Conservation (phyloP, 2,888 invertebrate genomes). For the Orthonychiurus folsomi region DNA sequence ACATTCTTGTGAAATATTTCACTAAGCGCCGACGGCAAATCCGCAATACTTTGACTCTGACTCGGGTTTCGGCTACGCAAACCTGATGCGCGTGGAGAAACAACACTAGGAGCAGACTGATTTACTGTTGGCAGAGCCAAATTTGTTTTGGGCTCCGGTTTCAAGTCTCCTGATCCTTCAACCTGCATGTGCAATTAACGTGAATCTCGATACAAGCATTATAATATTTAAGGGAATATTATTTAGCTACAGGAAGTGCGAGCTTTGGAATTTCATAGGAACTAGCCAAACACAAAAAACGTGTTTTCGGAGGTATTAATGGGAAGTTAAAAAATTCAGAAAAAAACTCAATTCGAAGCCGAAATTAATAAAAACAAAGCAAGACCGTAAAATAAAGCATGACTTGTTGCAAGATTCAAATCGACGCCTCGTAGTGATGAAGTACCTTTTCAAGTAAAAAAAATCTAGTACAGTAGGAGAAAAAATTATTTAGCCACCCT, state of each 20-base stretch:
- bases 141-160: background rate
- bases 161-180: background rate
- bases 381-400: too few relatives aligned
- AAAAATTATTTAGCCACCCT: too few relatives aligned
- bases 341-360: too few relatives aligned
- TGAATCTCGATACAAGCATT: background rate
- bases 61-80: background rate
- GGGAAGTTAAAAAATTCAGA: too few relatives aligned
- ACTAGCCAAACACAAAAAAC: background rate
- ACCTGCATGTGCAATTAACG: background rate
- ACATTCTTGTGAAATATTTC: background rate
- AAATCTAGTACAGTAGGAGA: too few relatives aligned
- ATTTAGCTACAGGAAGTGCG: background rate
- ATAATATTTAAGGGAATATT: background rate
- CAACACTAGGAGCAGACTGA: background rate
- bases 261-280: background rate
- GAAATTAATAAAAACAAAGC: too few relatives aligned
- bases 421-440: too few relatives aligned
- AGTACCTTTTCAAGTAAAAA: too few relatives aligned
- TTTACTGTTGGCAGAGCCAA: background rate
- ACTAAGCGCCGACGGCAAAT: conserved; percentile 4
- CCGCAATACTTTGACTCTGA: conserved; percentile 6
- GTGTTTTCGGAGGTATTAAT: too few relatives aligned
- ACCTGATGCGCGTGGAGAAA: background rate
- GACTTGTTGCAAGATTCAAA: too few relatives aligned